phyloP scores from a whole-genome alignment of 2,113 vertebrate species.

The Tinamus guttatus region DNA sequence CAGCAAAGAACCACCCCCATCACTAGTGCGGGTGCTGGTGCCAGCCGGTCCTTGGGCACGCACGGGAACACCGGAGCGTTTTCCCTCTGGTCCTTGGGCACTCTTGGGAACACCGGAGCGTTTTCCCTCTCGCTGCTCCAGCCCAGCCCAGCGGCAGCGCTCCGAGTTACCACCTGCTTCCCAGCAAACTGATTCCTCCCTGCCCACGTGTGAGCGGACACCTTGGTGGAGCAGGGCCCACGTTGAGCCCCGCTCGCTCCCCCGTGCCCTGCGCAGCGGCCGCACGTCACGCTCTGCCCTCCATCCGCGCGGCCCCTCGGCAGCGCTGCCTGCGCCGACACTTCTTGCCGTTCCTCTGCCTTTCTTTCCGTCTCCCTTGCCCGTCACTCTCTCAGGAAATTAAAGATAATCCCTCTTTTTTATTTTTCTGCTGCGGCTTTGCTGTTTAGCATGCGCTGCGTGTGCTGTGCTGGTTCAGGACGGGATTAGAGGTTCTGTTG shows the following conservation, averaged over 20 bases:
- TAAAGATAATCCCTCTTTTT: constrained; percentile 63
- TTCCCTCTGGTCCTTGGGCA: not conserved
- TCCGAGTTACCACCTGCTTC: not conserved
- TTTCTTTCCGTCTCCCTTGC: not conserved
- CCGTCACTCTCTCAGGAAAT: constrained; percentile 66
- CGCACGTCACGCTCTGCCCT: no score
- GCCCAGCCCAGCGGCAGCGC: rapidly evolving
- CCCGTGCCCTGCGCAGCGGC: no score
- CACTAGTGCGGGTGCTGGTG: not conserved
- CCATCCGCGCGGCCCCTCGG: not conserved
- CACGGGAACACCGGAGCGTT: not conserved
- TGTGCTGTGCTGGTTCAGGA: constrained; percentile 64
- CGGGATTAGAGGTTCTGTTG: constrained; percentile 65
- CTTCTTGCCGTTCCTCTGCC: constrained; percentile 23
- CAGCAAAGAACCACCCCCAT: not conserved
- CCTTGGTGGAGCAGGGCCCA: no score
- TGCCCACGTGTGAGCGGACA: no score
- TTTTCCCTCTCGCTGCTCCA: not conserved
- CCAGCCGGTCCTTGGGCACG: no score
- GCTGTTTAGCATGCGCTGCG: constrained; percentile 72
- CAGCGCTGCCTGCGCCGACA: not conserved
- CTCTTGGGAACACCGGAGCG: not conserved
- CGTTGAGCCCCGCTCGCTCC: not conserved
- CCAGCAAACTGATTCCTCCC: not conserved
- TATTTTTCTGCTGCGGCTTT: constrained; percentile 27